These are phyloP conservation scores for Cyanistes caeruleus DNA, from an alignment of 2,113 vertebrate species.

Conservation along the genomic window DNA sequence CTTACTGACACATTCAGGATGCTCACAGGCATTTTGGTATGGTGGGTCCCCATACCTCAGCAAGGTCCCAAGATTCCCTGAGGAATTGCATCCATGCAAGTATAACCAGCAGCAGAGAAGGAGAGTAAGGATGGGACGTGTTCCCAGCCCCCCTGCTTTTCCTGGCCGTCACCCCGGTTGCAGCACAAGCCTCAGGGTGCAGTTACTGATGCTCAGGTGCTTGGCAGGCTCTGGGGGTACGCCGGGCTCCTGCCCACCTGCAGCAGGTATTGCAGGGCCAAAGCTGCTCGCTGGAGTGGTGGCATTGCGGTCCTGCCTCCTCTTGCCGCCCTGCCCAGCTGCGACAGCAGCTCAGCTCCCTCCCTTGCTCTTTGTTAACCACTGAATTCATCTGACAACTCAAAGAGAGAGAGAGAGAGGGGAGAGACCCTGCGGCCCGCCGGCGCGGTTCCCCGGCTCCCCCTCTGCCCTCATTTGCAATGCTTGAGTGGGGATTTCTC, in stretches of 20 bases:
- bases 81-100: background rate
- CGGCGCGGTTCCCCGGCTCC: slow-evolving; percentile 73
- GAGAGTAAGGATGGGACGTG: background rate
- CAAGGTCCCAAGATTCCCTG: background rate
- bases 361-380: slow-evolving; percentile 66
- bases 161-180: background rate
- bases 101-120: background rate
- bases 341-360: slow-evolving; percentile 44
- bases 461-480: slow-evolving; percentile 91
- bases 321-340: slow-evolving; percentile 42
- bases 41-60: background rate
- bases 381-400: slow-evolving; percentile 74
- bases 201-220: background rate
- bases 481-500: slow-evolving; percentile 95
- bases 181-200: background rate
- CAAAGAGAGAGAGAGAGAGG: slow-evolving; percentile 59
- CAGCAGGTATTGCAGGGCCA: background rate
- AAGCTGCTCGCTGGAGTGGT: background rate
- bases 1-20: background rate
- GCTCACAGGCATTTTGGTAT: background rate
- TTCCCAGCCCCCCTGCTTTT: background rate
- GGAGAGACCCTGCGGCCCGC: slow-evolving; percentile 48
- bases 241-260: background rate
- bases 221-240: rapidly evolving
- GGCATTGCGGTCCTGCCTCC: slow-evolving; percentile 1